phyloP scores from a whole-genome alignment of 2,797 vertebrate genomes.

The Enteromius paludinosus region DNA sequence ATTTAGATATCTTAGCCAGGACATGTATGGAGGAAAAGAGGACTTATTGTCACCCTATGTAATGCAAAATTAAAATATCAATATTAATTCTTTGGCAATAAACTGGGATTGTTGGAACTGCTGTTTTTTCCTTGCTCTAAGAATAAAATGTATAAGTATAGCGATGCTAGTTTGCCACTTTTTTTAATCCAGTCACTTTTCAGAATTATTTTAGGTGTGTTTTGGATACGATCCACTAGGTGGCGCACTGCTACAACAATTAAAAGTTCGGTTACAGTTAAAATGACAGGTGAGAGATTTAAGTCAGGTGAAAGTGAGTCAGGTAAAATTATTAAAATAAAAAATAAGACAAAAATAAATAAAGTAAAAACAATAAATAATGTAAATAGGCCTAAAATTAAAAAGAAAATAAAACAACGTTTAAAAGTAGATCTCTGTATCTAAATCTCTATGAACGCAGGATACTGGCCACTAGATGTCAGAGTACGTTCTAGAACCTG shows the following conservation, averaged over 20 bases:
- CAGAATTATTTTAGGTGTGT: not conserved
- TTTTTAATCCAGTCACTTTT: not conserved
- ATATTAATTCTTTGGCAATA: not conserved
- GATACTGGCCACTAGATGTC: constrained; percentile 3
- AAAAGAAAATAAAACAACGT: not conserved
- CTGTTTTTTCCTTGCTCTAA: not conserved
- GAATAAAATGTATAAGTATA: not conserved
- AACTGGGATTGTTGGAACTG: not conserved
- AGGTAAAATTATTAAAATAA: not conserved
- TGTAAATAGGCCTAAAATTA: too few relatives aligned
- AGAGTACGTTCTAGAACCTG: not conserved
- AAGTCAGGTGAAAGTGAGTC: too few relatives aligned
- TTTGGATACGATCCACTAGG: not conserved
- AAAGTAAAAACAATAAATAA: not conserved
- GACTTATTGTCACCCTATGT: too few relatives aligned
- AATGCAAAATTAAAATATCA: too few relatives aligned
- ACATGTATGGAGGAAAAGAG: too few relatives aligned
- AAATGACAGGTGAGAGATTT: not conserved
- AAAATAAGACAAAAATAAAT: not conserved
- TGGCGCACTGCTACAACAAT: not conserved
- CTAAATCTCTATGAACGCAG: not conserved
- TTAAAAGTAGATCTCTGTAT: not conserved
- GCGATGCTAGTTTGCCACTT: not conserved
- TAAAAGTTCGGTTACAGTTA: not conserved
- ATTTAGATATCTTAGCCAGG: not conserved